Evolutionary conservation across 2,113 vertebrate genomes (phyloP), one percentile per base, ranked within the genome.

Genomic region (Cavia aperea): DNA sequence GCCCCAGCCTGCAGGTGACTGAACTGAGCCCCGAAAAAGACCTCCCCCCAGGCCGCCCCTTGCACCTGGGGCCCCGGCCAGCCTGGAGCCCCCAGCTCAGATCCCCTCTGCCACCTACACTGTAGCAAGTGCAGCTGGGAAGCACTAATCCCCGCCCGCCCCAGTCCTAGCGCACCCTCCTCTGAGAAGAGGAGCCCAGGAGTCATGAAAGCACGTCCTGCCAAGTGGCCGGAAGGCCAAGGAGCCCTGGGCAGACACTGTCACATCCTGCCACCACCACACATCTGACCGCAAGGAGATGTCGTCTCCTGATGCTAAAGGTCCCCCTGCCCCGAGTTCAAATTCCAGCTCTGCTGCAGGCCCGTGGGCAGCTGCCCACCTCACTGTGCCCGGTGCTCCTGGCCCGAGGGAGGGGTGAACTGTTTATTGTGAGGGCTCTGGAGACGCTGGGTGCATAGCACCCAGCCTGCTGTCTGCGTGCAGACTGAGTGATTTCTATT

Each of bases 391-490:
- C 87, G 63, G 0, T 60, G 12, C 8, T 85, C 77, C 56, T 49
- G 7, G 0, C 12, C 26, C 0, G 15, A 54, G 29, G 21, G 0
- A 7, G 63, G 36, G 33, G 0, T 29, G 31, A 13, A 1, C 33
- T 0, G 7, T 1, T 0, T 0, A n/a, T 0, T 9, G 12, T 4
- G 36, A 51, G 72, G 60, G 14, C 82, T 54, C 4, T 1, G 0
- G 5, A 46, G 68, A 33, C n/a, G 11, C 18, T 0, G 14, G 0
- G 0, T 0, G 4, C 4, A 1, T 24, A 6, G 4, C 43, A 24
- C 24, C 0, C 0, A 0, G 33, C 24, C 0, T 16, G 0, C 0
- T 0, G 4, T 16, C 56, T 7, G 18, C 4, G 0, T 18, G 56
- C 1, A 3, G 0, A 3, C 3, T 2, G 43, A 58, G 2, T 0